These are phyloP conservation scores for Listrodromus nycthemerus DNA, from an alignment of 2,888 invertebrate species.

Conservation along the genomic window DNA sequence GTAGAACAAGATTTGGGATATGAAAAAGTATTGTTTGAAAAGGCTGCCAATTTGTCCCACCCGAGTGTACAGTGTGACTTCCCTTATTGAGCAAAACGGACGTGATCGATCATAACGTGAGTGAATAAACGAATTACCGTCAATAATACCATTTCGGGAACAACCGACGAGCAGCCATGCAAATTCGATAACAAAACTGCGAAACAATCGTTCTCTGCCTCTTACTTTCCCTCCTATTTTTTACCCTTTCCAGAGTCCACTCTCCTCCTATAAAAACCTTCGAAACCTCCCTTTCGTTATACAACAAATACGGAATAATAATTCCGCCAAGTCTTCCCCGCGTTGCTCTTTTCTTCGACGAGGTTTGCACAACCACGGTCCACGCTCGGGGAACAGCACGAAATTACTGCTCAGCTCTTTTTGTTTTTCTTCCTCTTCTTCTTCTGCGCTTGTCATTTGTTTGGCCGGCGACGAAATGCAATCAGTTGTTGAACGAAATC, in stretches of 20 bases:
- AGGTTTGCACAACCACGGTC: not conserved
- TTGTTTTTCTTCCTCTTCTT: slow-evolving; percentile 31
- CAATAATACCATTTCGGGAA: slow-evolving; percentile 70
- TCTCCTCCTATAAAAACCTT: slow-evolving; percentile 38
- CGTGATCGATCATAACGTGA: slow-evolving; percentile 72
- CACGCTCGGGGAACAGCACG: slow-evolving; percentile 55
- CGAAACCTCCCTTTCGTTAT: slow-evolving; percentile 56
- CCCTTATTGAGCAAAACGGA: slow-evolving; percentile 64
- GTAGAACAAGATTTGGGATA: not conserved
- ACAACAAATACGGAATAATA: slow-evolving; percentile 62
- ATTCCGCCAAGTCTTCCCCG: slow-evolving; percentile 71
- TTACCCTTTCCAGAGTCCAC: slow-evolving; percentile 6
- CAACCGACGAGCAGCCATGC: slow-evolving; percentile 73
- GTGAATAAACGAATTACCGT: slow-evolving; percentile 72
- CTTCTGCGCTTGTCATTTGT: slow-evolving; percentile 79
- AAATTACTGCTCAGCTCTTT: slow-evolving; percentile 52
- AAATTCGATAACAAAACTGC: slow-evolving; percentile 76
- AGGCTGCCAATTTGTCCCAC: slow-evolving; percentile 60
- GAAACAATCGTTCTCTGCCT: slow-evolving; percentile 66
- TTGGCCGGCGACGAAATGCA: slow-evolving; percentile 76
- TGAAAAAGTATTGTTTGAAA: not conserved
- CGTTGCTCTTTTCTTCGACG: slow-evolving; percentile 67
- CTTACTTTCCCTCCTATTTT: slow-evolving; percentile 35
- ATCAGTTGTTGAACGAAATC: slow-evolving; percentile 75
- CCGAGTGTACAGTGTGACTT: slow-evolving; percentile 34